These are phyloP conservation scores for Delichon dasypus DNA, from an alignment of 2,797 vertebrate species.

Conservation along the genomic window DNA sequence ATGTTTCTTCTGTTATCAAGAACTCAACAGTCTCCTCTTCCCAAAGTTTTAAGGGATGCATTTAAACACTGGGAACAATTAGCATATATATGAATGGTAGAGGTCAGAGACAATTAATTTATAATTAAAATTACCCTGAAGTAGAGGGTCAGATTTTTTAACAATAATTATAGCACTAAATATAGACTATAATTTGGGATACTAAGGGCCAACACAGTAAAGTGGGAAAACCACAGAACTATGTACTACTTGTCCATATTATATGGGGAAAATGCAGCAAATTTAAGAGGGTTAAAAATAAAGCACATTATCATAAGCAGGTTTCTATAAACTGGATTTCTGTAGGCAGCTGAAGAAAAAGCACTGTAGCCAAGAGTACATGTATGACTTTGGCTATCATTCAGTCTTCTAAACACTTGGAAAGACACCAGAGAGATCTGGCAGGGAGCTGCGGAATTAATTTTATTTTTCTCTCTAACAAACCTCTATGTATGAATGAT, in stretches of 20 bases:
- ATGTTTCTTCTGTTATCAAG: background rate
- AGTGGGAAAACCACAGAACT: background rate
- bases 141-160: background rate
- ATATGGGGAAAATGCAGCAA: background rate
- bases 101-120: background rate
- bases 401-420: background rate
- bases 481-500: background rate
- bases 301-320: background rate
- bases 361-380: background rate
- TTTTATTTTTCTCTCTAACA: background rate
- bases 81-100: background rate
- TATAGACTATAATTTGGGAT: background rate
- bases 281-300: constrained; percentile 1
- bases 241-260: background rate
- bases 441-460: background rate
- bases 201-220: background rate
- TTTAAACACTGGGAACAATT: background rate
- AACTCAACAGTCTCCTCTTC: background rate
- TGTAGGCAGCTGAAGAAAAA: background rate
- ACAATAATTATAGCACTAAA: background rate
- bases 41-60: background rate
- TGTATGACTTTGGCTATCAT: background rate
- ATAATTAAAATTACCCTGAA: background rate
- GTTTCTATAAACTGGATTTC: background rate
- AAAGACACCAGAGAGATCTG: background rate